Conservation (phyloP, 2,797 vertebrate species). For the Mareca strepera region DNA sequence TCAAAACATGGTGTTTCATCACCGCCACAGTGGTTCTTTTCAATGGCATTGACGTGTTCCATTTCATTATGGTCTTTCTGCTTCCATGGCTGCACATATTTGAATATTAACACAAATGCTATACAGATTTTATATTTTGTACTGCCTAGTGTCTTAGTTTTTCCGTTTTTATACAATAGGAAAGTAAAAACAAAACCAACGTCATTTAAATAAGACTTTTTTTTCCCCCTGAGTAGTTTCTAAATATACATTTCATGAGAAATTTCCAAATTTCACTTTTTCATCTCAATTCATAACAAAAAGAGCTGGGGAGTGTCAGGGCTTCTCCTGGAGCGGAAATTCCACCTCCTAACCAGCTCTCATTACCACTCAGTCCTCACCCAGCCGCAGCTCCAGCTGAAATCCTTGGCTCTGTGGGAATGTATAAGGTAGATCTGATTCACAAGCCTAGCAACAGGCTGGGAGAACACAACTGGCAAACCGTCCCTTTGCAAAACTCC, state of each 20-base stretch:
- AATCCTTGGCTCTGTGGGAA: background rate
- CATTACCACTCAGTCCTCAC: background rate
- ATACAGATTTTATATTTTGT: background rate
- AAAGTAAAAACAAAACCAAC: background rate
- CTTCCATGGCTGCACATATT: background rate
- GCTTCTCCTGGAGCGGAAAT: background rate
- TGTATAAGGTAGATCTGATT: background rate
- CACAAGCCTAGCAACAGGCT: constrained; percentile 7
- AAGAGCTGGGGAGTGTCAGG: background rate
- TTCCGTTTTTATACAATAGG: background rate
- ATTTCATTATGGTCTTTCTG: background rate
- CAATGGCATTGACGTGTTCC: background rate
- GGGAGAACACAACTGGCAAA: background rate
- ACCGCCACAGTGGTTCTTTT: background rate
- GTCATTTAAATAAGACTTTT: background rate
- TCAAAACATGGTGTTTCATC: constrained; percentile 65
- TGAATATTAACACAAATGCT: background rate
- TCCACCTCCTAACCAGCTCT: background rate
- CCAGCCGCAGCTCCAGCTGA: background rate
- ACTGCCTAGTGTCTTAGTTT: background rate
- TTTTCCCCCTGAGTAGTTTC: background rate
- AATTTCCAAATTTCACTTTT: background rate
- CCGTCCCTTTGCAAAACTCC: background rate
- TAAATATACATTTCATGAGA: background rate
- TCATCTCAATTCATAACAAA: background rate